A percentile compares a stretch with the other conserved stretches of the same genome.
Conservation (phyloP, 2,888 invertebrate species). For the Andrena trimmerana region DNA sequence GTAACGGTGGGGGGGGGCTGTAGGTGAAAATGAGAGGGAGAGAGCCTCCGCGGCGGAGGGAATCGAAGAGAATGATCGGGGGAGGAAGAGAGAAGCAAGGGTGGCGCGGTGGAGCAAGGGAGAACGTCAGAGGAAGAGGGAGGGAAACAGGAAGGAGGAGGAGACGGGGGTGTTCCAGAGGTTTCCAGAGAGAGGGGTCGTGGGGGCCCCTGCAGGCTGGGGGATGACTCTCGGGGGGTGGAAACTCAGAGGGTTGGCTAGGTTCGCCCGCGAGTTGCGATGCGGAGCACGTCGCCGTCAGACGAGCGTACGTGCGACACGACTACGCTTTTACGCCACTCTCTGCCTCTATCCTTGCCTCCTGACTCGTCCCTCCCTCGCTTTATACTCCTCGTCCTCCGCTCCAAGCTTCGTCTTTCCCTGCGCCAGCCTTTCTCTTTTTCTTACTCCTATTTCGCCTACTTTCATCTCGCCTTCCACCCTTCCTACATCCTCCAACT, state of each 20-base stretch:
- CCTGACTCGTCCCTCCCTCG: conserved; percentile 57
- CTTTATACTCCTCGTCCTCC: conserved; percentile 45
- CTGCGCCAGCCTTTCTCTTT: conserved; percentile 59
- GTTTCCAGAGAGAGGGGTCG: conserved; percentile 61
- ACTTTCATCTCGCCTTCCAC: conserved; percentile 65
- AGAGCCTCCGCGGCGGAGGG: conserved; percentile 6
- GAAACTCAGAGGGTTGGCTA: conserved; percentile 74
- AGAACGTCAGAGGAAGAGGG: conserved; percentile 25
- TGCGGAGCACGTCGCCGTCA: conserved; percentile 84
- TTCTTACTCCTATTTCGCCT: conserved; percentile 64
- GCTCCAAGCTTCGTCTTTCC: conserved; percentile 51
- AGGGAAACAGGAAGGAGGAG: conserved; percentile 44
- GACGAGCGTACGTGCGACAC: conserved; percentile 85
- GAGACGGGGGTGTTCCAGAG: conserved; percentile 64
- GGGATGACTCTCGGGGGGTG: conserved; percentile 73
- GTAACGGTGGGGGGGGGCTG: not conserved
- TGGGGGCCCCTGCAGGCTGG: conserved; percentile 54
- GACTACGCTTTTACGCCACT: conserved; percentile 85
- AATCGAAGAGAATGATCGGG: conserved; percentile 34
- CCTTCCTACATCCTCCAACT: not conserved
- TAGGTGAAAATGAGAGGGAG: conserved; percentile 50
- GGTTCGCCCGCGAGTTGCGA: conserved; percentile 77
- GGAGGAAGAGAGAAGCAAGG: not conserved
- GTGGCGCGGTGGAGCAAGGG: conserved; percentile 4
- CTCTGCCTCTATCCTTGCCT: conserved; percentile 73